Percentiles rank a stretch among this genome's conserved stretches.
phyloP scores from a whole-genome alignment of 2,888 invertebrate species.

The Danaus chrysippus region DNA sequence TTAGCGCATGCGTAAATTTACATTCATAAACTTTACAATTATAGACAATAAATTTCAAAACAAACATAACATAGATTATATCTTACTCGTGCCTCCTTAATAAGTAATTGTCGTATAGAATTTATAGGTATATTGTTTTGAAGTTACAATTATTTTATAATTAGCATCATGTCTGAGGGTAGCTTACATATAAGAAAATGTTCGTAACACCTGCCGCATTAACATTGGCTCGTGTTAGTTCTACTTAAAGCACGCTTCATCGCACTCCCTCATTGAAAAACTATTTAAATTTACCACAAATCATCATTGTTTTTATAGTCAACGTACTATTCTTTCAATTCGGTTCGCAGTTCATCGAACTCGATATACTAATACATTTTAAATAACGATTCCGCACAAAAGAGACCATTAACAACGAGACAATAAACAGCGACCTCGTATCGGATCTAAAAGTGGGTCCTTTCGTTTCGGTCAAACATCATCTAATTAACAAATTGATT shows the following conservation, averaged over 20 bases:
- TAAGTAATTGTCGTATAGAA: no score
- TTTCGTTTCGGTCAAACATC: constrained; percentile 42
- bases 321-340: constrained; percentile 54
- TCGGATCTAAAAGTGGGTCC: constrained; percentile 45
- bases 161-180: no score
- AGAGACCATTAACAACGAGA: constrained; percentile 33
- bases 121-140: no score
- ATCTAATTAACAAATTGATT: no score
- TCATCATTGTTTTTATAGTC: constrained; percentile 57
- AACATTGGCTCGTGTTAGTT: constrained; percentile 64
- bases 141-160: no score
- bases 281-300: constrained; percentile 58
- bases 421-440: constrained; percentile 32
- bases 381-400: constrained; percentile 45
- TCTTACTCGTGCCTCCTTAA: no score
- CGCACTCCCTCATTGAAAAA: constrained; percentile 58
- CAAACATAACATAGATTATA: no score
- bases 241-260: constrained; percentile 37
- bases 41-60: no score
- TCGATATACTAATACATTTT: constrained; percentile 32
- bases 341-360: constrained; percentile 55
- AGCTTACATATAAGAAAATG: constrained; percentile 11
- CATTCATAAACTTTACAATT: constrained; percentile 12
- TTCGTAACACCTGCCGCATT: constrained; percentile 26
- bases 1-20: constrained; percentile 18